Base-by-base conservation (phyloP, 2,888 invertebrate genomes). In the Drosophila mercatorum region DNA sequence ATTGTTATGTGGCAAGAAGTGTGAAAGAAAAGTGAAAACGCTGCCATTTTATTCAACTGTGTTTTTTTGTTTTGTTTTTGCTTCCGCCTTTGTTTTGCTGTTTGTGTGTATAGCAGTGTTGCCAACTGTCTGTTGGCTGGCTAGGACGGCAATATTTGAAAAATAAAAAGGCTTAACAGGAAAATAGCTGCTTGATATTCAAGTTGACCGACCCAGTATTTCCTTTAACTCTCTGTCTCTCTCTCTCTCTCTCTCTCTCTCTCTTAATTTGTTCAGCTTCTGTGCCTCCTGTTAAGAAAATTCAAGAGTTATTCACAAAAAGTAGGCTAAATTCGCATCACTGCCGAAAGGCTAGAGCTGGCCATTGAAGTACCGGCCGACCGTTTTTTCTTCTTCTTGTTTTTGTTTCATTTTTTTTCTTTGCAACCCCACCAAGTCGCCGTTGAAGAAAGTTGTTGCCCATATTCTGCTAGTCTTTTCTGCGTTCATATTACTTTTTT, bases 391-490 rank as follows among this genome's bases (percentile, higher is more conserved):
- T 26, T 53, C 5, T 40, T 38, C 22, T 26, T 40, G 7, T 38
- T 38, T 49, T 40, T 53, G 38, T 38, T 53, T 40, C 26, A 47
- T 22, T 38, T 51, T 38, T 44, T 56, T 52, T 17, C 28, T 51
- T 28, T 44, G 14, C 4, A 38, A 22, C 44, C 43, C 52, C 51
- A 43, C 44, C 52, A 57, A 65, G 43, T 46, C 43, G 49, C 64
- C 61, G 61, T 70, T 60, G 53, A 60, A 62, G 62, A 71, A 61
- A 68, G 59, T 82, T 72, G 81, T 77, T 79, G 75, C 72, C 76
- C 74, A 80, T 88, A 83, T 78, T 68, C 78, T 75, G 62, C 34
- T 47, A 40, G 58, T 63, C 51, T 46, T 68, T 72, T 75, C 40
- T 22, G 46, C 34, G 12, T 52, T 52, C 8, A 5, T 34, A 34